Evolutionary conservation across 2,888 invertebrate species (phyloP).

Genomic region (Hybos culiciformis): DNA sequence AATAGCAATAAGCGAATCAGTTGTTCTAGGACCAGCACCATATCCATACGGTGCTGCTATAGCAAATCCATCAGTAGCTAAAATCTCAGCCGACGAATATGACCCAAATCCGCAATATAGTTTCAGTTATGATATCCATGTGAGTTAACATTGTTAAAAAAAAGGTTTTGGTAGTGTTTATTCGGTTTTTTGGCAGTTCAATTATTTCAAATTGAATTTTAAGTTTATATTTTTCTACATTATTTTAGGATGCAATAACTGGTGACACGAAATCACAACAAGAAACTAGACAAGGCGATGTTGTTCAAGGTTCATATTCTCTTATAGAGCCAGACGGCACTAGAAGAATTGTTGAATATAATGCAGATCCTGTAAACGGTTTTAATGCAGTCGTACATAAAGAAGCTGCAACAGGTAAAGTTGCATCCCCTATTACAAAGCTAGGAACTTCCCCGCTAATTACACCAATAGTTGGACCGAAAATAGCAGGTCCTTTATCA

Average conservation of each 20-base stretch:
- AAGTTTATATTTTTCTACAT: background rate
- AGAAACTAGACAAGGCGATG: conserved; percentile 41
- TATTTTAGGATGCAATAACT: conserved; percentile 35
- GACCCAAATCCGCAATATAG: conserved; percentile 44
- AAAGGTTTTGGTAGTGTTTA: too few relatives aligned
- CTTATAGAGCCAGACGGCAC: conserved; percentile 43
- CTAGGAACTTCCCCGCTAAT: conserved; percentile 3
- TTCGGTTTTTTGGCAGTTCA: background rate
- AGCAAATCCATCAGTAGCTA: conserved; percentile 22
- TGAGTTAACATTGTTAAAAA: conserved; percentile 18
- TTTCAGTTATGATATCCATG: conserved; percentile 42
- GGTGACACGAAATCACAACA: conserved; percentile 43
- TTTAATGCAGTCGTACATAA: conserved; percentile 45
- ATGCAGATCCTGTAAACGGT: conserved; percentile 43
- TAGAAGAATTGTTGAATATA: conserved; percentile 42
- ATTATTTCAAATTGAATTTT: background rate
- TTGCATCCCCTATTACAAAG: conserved; percentile 26
- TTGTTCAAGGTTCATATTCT: conserved; percentile 42
- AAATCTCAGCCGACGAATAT: conserved; percentile 23
- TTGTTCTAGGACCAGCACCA: conserved; percentile 25
- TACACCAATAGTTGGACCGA: conserved; percentile 3
- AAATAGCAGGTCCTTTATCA: conserved; percentile 5
- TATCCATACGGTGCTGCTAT: conserved; percentile 17
- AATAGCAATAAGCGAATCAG: conserved; percentile 24
- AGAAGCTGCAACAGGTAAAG: conserved; percentile 36